Conservation (phyloP, 2,113 vertebrate genomes). For the Pterocles gutturalis region DNA sequence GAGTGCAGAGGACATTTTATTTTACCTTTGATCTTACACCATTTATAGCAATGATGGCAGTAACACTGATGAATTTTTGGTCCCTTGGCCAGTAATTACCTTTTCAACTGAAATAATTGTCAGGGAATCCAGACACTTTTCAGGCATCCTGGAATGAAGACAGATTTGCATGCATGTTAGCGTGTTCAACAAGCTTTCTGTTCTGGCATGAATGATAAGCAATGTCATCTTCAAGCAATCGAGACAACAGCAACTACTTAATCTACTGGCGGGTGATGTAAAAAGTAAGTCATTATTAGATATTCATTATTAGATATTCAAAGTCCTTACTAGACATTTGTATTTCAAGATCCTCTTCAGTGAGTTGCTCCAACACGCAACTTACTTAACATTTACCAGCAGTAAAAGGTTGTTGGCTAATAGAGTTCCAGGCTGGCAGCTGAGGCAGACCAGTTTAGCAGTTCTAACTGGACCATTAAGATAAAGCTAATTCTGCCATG, state of each 20-base stretch:
- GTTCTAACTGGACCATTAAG: neutral
- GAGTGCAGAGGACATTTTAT: neutral
- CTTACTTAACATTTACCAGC: neutral
- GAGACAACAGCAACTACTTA: neutral
- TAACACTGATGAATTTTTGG: neutral
- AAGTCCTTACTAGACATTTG: neutral
- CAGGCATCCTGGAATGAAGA: neutral
- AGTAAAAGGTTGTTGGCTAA: neutral
- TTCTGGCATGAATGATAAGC: neutral
- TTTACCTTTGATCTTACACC: neutral
- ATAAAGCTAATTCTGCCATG: neutral
- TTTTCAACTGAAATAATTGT: neutral
- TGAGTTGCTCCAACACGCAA: neutral
- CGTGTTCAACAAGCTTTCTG: neutral
- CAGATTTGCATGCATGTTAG: neutral
- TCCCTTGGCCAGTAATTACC: neutral
- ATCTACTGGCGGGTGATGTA: neutral
- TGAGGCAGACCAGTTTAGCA: neutral
- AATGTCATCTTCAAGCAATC: neutral
- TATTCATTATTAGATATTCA: neutral
- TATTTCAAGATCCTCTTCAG: neutral
- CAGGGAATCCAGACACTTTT: neutral
- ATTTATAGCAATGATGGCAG: neutral
- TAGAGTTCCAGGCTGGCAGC: neutral
- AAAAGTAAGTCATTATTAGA: neutral